These are phyloP conservation scores for Ganaspis brasiliensis DNA, from an alignment of 2,888 invertebrate species.

Conservation along the genomic window DNA sequence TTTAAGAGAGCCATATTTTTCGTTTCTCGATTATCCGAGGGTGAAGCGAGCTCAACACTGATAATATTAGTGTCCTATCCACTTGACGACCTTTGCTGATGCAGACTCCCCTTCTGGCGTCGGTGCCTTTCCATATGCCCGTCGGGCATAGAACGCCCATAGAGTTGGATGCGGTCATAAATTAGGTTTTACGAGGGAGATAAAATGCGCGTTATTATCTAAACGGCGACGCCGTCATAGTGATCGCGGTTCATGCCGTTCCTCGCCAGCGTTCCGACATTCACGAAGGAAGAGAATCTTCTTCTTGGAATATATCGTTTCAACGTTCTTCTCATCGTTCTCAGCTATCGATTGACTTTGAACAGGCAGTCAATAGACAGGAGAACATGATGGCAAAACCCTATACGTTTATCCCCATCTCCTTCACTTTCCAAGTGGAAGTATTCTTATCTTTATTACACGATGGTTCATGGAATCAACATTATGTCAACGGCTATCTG, in stretches of 20 bases:
- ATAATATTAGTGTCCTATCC: slow-evolving; percentile 69
- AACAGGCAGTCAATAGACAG: slow-evolving; percentile 32
- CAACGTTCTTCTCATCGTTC: slow-evolving; percentile 45
- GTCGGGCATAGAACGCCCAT: slow-evolving; percentile 74
- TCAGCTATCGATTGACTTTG: slow-evolving; percentile 48
- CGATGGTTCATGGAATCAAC: slow-evolving; percentile 15
- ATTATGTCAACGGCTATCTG: not conserved
- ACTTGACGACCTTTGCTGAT: slow-evolving; percentile 69
- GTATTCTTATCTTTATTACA: slow-evolving; percentile 41
- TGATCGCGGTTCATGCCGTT: slow-evolving; percentile 74
- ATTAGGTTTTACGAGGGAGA: slow-evolving; percentile 80
- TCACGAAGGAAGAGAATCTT: slow-evolving; percentile 52
- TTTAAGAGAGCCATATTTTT: slow-evolving; percentile 51
- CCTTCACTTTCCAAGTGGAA: slow-evolving; percentile 31
- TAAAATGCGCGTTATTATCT: slow-evolving; percentile 81
- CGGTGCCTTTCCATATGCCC: slow-evolving; percentile 70
- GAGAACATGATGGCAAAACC: slow-evolving; percentile 17
- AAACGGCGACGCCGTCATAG: slow-evolving; percentile 79
- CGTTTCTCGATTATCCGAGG: slow-evolving; percentile 34
- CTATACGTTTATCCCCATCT: slow-evolving; percentile 22
- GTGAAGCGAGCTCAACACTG: slow-evolving; percentile 65
- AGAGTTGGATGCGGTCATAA: slow-evolving; percentile 78
- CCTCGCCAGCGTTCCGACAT: slow-evolving; percentile 56
- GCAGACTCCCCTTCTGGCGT: slow-evolving; percentile 60
- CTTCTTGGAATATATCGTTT: slow-evolving; percentile 51